phyloP scores from a whole-genome alignment of 2,113 vertebrate genomes.

The human (Homo sapiens) region DNA sequence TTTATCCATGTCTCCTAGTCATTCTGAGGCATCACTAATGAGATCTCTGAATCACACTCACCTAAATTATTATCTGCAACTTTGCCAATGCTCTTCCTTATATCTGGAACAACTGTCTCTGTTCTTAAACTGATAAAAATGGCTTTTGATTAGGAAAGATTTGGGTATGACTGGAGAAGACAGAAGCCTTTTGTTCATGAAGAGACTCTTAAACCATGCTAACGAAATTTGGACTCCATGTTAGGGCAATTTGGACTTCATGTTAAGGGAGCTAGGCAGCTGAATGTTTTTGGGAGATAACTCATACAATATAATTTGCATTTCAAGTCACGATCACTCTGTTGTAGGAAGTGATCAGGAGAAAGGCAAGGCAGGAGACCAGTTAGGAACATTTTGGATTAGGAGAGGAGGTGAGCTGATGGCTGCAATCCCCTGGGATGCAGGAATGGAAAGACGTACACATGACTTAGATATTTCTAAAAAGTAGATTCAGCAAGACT shows the following conservation, averaged over 20 bases:
- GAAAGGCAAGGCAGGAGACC: background rate
- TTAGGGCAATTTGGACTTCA: background rate
- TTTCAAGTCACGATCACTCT: background rate
- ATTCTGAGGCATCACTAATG: background rate
- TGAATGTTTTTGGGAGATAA: background rate
- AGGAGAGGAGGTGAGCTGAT: background rate
- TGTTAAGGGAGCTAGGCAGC: background rate
- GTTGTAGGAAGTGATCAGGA: background rate
- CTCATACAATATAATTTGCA: background rate
- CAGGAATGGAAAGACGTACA: background rate
- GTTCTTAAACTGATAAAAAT: background rate
- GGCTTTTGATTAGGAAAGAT: background rate
- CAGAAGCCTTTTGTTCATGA: background rate
- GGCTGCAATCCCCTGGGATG: fast-evolving
- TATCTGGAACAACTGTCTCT: background rate
- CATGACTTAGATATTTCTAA: background rate
- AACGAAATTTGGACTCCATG: background rate
- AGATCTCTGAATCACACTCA: background rate
- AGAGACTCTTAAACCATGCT: background rate
- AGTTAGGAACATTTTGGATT: background rate
- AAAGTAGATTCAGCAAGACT: background rate
- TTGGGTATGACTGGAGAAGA: background rate
- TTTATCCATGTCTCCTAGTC: background rate
- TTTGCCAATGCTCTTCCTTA: background rate
- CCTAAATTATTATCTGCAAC: background rate